These are phyloP conservation scores for Gryon sp. DNA, from an alignment of 1,140 invertebrate species.

Conservation along the genomic window DNA sequence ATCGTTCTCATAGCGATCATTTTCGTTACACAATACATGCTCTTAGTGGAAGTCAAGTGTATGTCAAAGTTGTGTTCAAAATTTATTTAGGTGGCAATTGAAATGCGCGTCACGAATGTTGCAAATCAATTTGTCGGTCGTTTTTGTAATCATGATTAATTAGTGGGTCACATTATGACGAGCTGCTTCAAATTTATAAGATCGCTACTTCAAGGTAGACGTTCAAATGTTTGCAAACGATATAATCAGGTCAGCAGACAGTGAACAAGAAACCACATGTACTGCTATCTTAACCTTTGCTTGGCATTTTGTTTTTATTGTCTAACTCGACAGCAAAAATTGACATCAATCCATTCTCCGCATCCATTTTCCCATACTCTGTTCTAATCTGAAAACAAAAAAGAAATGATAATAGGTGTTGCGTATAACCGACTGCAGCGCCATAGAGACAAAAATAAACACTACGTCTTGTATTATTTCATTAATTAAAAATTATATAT, in stretches of 20 bases:
- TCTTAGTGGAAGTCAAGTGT: too few species aligned
- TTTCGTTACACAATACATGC: too few species aligned
- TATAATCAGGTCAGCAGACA: constrained; percentile 56
- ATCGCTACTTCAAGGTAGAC: constrained; percentile 54
- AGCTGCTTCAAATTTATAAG: constrained; percentile 30
- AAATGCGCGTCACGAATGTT: neutral
- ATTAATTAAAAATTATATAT: too few species aligned
- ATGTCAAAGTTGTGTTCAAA: too few species aligned
- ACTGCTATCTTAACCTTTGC: constrained; percentile 56
- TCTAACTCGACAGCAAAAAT: constrained; percentile 19
- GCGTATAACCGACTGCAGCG: too few species aligned
- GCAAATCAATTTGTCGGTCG: neutral
- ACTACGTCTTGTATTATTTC: neutral
- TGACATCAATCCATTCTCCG: too few species aligned
- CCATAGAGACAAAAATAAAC: neutral
- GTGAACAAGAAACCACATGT: constrained; percentile 51
- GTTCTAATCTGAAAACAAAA: too few species aligned
- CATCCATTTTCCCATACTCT: too few species aligned
- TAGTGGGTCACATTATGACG: constrained; percentile 17
- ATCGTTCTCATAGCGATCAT: too few species aligned
- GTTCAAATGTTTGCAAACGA: constrained; percentile 58
- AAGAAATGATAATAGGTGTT: too few species aligned
- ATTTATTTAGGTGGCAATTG: neutral
- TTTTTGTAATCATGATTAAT: constrained; percentile 16
- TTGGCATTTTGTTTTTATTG: constrained; percentile 40